Evolutionary conservation across 2,113 vertebrate genomes (phyloP).

Genomic region (Martes martes): DNA sequence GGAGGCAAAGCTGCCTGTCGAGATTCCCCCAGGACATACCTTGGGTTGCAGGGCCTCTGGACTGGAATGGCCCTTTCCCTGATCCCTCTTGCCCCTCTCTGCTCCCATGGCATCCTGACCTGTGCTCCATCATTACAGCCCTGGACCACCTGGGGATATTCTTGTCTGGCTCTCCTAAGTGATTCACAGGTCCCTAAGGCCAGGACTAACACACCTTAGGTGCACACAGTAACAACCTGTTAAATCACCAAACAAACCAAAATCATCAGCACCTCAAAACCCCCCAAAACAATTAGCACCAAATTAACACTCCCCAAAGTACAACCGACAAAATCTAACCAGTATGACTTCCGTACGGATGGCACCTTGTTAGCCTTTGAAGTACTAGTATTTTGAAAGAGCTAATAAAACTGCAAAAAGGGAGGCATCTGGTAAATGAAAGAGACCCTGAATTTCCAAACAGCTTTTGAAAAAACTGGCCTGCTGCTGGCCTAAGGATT

Average conservation of each 20-base stretch:
- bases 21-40: background rate
- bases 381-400: background rate
- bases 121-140: too few species aligned
- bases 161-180: background rate
- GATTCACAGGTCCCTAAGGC: background rate
- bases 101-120: background rate
- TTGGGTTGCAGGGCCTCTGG: background rate
- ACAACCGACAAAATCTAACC: background rate
- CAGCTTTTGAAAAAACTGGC: constrained; percentile 1
- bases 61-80: background rate
- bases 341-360: background rate
- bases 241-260: background rate
- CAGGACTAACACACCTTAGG: background rate
- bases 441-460: background rate
- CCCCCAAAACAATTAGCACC: background rate
- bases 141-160: background rate
- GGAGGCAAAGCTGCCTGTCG: background rate
- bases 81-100: too few species aligned
- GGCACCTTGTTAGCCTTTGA: background rate
- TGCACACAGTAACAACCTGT: background rate
- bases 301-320: constrained; percentile 4
- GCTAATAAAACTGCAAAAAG: background rate
- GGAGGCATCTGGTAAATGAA: background rate
- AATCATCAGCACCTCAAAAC: background rate
- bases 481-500: background rate